These are phyloP conservation scores for Plutomurus gul DNA, from an alignment of 1,140 invertebrate species.

Conservation along the genomic window DNA sequence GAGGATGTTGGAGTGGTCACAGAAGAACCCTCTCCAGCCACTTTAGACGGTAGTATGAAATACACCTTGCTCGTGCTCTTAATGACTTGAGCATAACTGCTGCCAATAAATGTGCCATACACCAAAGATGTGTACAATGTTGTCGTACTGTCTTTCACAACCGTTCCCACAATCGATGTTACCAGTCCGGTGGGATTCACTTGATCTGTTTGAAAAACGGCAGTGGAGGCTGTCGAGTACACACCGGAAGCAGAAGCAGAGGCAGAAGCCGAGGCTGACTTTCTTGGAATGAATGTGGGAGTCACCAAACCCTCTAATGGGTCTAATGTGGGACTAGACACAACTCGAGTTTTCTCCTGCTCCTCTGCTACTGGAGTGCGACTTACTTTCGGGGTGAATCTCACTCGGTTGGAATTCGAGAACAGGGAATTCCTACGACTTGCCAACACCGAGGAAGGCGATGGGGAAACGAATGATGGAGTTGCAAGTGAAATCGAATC, in stretches of 20 bases:
- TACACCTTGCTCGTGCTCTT: constrained; percentile 61
- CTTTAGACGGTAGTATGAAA: constrained; percentile 46
- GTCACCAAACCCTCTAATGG: not conserved
- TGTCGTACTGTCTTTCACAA: constrained; percentile 59
- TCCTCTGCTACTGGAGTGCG: not conserved
- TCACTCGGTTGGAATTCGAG: constrained; percentile 8
- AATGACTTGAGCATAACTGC: constrained; percentile 62
- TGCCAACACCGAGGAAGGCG: not conserved
- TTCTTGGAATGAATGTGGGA: not conserved
- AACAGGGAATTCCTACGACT: constrained; percentile 38
- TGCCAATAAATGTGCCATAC: constrained; percentile 62
- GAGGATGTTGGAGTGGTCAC: constrained; percentile 4
- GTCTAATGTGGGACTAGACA: not conserved
- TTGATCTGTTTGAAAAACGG: constrained; percentile 57
- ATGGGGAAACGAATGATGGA: not conserved
- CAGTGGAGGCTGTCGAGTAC: constrained; percentile 55
- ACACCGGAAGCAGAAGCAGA: not conserved
- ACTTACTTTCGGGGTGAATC: constrained; percentile 33
- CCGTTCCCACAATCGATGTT: constrained; percentile 61
- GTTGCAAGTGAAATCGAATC: constrained; percentile 1
- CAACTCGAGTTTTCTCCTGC: constrained; percentile 4
- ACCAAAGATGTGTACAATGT: constrained; percentile 62
- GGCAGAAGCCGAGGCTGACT: not conserved
- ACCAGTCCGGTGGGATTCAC: constrained; percentile 61
- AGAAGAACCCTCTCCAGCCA: not conserved